Base-by-base conservation (phyloP, 2,888 invertebrate species). In the Phoenoteleia sp. region DNA sequence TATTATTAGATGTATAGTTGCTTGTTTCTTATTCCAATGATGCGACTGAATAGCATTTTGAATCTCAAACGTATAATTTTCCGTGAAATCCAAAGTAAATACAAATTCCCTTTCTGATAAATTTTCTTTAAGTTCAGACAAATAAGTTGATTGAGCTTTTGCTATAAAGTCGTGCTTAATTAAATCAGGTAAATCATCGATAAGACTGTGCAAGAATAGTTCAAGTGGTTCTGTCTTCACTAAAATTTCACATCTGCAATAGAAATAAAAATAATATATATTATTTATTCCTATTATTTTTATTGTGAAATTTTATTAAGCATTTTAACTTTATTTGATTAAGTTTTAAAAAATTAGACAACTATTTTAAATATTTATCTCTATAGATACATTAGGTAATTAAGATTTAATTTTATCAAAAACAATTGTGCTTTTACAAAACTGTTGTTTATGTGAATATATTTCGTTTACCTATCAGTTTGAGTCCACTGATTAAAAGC, bases 101-200 rank as follows among this genome's bases (percentile, higher is more conserved):
- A n/a, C n/a, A n/a, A n/a, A n/a, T n/a, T n/a, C n/a, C n/a, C n/a
- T n/a, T n/a, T 54, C 42, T 11, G 42, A 42, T 11, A 66, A 29
- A 25, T 17, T 23, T 11, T 67, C 29, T 66, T 76, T 76, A 4
- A 58, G 45, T 33, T 67, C n/a, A 17, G 19, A 36, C 1, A 80
- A 49, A 71, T 58, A 80, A 9, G 11, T 2, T 13, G 71, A 52
- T 54, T 80, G 71, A 19, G 71, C 33, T 56, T 58, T 77, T 19
- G 67, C 56, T 25, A 67, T 42, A 49, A 77, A 77, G 33, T 77
- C 58, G 17, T 79, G 71, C 42, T 60, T 79, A 13, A 79, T 15
- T 23, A 71, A 42, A 25, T 3, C 17, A 7, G 39, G 60, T 19
- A 60, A 62, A 62, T 79, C 71, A 25, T 60, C 23, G n/a, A 62